These are phyloP conservation scores for Sprattus sprattus DNA, from an alignment of 2,113 vertebrate species.

Conservation along the genomic window DNA sequence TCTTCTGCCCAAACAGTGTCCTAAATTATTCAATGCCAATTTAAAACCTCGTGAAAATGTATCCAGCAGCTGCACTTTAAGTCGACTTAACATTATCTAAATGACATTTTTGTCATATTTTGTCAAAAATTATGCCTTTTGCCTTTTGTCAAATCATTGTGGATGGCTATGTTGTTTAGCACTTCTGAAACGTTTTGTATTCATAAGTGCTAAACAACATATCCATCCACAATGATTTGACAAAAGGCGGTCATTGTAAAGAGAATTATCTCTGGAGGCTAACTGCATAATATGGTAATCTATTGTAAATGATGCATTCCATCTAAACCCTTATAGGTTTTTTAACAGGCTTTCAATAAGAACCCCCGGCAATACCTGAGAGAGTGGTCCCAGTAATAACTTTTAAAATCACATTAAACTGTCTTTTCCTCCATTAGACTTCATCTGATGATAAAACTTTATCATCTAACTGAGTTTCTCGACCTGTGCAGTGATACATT, in stretches of 20 bases:
- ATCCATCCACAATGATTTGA: neutral
- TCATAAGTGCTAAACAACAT: neutral
- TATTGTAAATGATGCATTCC: neutral
- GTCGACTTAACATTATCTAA: neutral
- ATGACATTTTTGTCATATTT: too few relatives aligned
- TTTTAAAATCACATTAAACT: neutral
- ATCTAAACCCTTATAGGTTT: neutral
- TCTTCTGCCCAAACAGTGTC: too few relatives aligned
- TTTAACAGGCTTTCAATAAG: neutral
- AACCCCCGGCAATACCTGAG: neutral
- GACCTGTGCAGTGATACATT: neutral
- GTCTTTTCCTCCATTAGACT: constrained; percentile 6
- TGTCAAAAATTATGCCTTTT: too few relatives aligned
- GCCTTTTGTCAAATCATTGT: too few relatives aligned
- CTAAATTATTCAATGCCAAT: too few relatives aligned
- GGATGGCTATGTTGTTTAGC: too few relatives aligned
- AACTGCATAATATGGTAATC: neutral
- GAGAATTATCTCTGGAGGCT: neutral
- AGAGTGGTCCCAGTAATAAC: neutral
- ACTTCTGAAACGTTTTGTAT: too few relatives aligned
- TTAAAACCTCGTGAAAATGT: too few relatives aligned
- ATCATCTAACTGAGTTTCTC: neutral
- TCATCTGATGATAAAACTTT: neutral
- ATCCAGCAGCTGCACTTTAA: too few relatives aligned
- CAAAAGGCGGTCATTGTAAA: neutral